These are phyloP conservation scores for Tringa solitaria DNA, from an alignment of 2,113 vertebrate genomes.

Conservation along the genomic window DNA sequence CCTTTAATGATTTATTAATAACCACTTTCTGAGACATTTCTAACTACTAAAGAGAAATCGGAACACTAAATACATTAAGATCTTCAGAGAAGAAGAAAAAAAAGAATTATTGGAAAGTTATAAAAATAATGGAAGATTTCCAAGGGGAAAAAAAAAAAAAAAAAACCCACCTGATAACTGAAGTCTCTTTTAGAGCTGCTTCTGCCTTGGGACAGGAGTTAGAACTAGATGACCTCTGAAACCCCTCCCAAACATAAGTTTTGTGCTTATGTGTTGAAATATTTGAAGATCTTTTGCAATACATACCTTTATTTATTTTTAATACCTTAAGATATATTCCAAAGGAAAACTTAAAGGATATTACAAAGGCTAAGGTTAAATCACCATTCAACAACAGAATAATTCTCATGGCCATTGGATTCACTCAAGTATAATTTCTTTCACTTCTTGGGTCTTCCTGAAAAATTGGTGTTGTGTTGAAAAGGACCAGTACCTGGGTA, in stretches of 20 bases:
- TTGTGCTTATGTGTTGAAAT: neutral
- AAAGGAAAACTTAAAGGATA: neutral
- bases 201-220: neutral
- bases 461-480: neutral
- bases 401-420: neutral
- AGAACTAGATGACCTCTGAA: neutral
- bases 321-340: neutral
- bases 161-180: neutral
- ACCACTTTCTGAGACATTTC: slow-evolving; percentile 57
- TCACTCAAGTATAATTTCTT: neutral
- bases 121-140: neutral
- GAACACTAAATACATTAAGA: slow-evolving; percentile 52
- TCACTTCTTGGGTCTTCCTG: neutral
- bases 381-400: neutral
- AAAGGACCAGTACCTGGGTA: neutral
- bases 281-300: neutral
- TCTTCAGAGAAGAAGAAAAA: neutral
- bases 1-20: slow-evolving; percentile 72
- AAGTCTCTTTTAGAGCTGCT: neutral
- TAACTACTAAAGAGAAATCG: slow-evolving; percentile 54
- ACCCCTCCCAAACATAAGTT: neutral
- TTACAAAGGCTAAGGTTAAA: neutral
- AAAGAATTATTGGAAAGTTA: neutral
- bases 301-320: neutral
- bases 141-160: neutral